Percentiles rank a stretch among this genome's conserved stretches.
Conservation (phyloP, 2,113 vertebrate species). For the Gymnogyps californianus region DNA sequence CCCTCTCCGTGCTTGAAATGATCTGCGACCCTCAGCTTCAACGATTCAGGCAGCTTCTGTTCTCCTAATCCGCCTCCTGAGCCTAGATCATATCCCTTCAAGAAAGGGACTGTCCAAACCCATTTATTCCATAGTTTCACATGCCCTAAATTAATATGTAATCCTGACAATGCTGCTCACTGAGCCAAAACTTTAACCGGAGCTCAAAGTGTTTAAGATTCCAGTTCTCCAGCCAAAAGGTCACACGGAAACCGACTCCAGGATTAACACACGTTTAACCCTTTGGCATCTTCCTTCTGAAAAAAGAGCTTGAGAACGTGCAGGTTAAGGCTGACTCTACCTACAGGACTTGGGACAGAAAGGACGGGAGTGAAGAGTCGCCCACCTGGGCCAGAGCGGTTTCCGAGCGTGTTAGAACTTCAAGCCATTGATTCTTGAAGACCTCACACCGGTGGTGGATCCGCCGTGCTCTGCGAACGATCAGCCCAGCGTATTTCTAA, state of each 20-base stretch:
- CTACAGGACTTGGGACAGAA: background rate
- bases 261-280: background rate
- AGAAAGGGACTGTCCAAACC: background rate
- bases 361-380: background rate
- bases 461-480: rapidly evolving
- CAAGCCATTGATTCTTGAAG: too few relatives aligned
- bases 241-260: background rate
- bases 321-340: background rate
- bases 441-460: background rate
- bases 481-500: background rate
- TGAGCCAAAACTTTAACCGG: background rate
- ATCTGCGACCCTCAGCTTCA: background rate
- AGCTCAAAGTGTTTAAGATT: background rate
- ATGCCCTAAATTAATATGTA: background rate
- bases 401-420: background rate
- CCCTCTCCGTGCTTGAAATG: background rate
- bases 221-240: background rate
- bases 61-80: background rate
- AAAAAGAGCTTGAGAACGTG: rapidly evolving
- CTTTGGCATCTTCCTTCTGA: background rate
- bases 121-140: background rate
- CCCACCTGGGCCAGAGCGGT: background rate
- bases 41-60: background rate
- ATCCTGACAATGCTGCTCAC: background rate
- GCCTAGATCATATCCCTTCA: rapidly evolving